These are phyloP conservation scores for Anthoscopus minutus DNA, from an alignment of 2,113 vertebrate species.

Conservation along the genomic window DNA sequence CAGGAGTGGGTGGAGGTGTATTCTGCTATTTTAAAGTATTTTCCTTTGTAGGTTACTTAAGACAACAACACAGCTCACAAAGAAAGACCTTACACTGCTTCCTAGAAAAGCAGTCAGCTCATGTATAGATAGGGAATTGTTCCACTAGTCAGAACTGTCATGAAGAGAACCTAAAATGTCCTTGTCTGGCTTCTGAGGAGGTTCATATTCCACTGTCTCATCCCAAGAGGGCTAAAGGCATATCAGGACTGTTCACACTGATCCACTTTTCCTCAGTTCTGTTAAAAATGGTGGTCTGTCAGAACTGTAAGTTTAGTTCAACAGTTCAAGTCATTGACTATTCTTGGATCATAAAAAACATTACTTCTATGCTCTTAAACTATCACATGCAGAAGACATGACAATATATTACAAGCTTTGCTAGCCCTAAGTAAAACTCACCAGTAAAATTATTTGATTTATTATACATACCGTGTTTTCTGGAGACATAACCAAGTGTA, in stretches of 20 bases:
- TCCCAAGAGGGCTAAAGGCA: neutral
- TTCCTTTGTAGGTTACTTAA: neutral
- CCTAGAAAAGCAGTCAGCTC: neutral
- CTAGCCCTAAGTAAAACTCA: neutral
- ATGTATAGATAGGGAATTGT: neutral
- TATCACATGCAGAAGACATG: neutral
- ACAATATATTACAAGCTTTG: neutral
- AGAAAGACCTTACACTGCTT: neutral
- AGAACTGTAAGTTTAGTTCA: neutral
- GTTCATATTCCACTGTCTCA: fast-evolving
- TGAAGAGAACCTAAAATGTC: neutral
- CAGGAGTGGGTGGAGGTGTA: neutral
- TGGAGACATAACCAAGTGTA: neutral
- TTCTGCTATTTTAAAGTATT: neutral
- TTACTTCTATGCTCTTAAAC: neutral
- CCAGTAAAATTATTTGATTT: neutral
- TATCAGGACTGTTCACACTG: neutral
- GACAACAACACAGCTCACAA: neutral
- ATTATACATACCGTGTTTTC: neutral
- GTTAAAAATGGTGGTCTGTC: neutral
- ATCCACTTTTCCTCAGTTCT: neutral
- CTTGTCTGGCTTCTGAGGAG: neutral
- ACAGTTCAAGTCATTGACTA: neutral
- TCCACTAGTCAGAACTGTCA: neutral
- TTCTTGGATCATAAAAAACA: neutral